phyloP scores from a whole-genome alignment of 2,113 vertebrate genomes.

The Osmerus eperlanus region DNA sequence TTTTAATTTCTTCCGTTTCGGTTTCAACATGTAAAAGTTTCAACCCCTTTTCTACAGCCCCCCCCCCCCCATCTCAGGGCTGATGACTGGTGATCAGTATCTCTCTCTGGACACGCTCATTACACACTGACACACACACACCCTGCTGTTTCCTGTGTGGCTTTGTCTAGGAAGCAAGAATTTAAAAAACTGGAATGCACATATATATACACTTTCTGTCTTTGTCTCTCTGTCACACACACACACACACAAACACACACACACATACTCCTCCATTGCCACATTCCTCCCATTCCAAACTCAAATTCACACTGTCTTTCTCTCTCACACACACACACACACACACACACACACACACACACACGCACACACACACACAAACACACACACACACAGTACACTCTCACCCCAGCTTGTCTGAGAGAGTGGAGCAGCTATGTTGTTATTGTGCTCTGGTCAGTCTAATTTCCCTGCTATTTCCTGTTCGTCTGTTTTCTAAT shows the following conservation, averaged over 20 bases:
- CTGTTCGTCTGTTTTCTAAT: no score
- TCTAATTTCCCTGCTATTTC: no score
- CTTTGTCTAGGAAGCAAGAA: no score
- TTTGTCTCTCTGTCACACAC: neutral
- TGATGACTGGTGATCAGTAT: neutral
- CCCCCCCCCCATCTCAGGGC: no score
- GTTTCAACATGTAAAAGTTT: no score
- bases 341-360: neutral
- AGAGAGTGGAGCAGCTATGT: no score
- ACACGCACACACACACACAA: neutral
- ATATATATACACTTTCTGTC: no score
- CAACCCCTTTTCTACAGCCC: no score
- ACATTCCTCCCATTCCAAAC: constrained; percentile 31
- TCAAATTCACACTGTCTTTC: no score
- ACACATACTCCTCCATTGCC: neutral
- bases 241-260: neutral
- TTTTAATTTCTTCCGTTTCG: no score
- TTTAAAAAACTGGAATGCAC: no score
- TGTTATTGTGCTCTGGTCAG: no score
- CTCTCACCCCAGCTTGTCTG: neutral
- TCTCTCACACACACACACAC: neutral
- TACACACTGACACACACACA: neutral
- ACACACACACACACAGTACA: neutral
- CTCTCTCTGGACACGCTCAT: neutral
- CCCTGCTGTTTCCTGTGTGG: constrained; percentile 36